These are phyloP conservation scores for Nemotelus pantherinus DNA, from an alignment of 2,888 invertebrate genomes.

Conservation along the genomic window DNA sequence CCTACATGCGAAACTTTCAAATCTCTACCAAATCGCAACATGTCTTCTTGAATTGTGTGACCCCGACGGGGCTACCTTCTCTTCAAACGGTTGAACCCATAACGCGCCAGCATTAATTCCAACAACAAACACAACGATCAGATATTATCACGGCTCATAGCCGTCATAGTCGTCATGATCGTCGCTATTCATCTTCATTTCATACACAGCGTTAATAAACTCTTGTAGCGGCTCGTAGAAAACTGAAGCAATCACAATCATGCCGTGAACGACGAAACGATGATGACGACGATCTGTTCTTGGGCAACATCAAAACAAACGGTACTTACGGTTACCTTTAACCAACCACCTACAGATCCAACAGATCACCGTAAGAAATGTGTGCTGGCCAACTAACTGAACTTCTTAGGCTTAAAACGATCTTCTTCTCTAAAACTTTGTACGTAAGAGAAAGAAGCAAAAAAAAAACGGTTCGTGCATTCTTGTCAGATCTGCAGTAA, in stretches of 20 bases:
- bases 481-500: background rate
- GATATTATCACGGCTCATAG: background rate
- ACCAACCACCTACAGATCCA: constrained; percentile 7
- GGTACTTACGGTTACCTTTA: constrained; percentile 43
- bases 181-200: background rate
- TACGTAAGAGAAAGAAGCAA: no score
- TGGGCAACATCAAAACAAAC: constrained; percentile 40
- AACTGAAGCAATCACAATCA: constrained; percentile 1
- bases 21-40: no score
- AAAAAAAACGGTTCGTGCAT: background rate
- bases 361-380: constrained; percentile 34
- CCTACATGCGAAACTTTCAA: no score
- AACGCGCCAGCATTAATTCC: constrained; percentile 7
- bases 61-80: no score
- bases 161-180: background rate
- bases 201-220: background rate
- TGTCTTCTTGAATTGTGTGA: no score
- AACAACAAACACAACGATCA: background rate
- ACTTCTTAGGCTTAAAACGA: background rate
- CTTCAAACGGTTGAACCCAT: background rate
- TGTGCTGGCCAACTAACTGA: background rate
- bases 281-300: constrained; percentile 20
- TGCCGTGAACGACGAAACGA: constrained; percentile 2
- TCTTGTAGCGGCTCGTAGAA: background rate
- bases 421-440: background rate